Conservation (phyloP, 2,888 invertebrate species). For the Mythimna lalbum region DNA sequence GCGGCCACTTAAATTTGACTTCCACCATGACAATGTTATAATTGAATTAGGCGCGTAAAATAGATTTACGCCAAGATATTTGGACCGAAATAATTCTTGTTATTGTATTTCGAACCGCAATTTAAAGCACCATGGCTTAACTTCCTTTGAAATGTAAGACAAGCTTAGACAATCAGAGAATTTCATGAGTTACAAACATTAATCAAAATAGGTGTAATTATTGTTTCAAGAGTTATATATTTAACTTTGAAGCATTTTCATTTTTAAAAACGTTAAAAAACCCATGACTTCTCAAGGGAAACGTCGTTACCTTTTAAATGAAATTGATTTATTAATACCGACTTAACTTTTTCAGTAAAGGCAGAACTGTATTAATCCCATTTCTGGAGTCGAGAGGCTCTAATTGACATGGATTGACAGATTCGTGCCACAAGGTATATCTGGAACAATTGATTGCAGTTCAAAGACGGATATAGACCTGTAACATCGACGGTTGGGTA, state of each 20-base stretch:
- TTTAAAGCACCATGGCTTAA: background rate
- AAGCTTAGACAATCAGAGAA: conserved; percentile 4
- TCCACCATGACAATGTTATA: background rate
- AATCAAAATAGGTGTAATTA: conserved; percentile 25
- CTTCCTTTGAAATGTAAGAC: background rate
- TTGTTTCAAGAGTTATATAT: background rate
- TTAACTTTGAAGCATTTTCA: conserved; percentile 2
- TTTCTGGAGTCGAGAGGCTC: background rate
- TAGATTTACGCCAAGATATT: conserved; percentile 21
- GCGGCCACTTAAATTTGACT: too few species aligned
- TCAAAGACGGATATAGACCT: background rate
- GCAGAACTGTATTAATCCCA: background rate
- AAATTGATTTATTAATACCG: background rate
- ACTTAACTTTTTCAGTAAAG: background rate
- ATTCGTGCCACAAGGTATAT: conserved; percentile 8
- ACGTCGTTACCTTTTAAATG: background rate
- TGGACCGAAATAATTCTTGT: background rate
- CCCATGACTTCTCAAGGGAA: background rate
- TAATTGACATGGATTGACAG: conserved; percentile 17
- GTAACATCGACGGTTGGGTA: background rate
- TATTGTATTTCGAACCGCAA: conserved; percentile 6
- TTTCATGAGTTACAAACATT: conserved; percentile 1
- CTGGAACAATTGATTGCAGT: background rate
- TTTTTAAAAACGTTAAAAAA: background rate
- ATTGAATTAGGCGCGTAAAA: conserved; percentile 5